Evolutionary conservation across 2,113 vertebrate species (phyloP).

Genomic region (Brachypodius melanocephalos): DNA sequence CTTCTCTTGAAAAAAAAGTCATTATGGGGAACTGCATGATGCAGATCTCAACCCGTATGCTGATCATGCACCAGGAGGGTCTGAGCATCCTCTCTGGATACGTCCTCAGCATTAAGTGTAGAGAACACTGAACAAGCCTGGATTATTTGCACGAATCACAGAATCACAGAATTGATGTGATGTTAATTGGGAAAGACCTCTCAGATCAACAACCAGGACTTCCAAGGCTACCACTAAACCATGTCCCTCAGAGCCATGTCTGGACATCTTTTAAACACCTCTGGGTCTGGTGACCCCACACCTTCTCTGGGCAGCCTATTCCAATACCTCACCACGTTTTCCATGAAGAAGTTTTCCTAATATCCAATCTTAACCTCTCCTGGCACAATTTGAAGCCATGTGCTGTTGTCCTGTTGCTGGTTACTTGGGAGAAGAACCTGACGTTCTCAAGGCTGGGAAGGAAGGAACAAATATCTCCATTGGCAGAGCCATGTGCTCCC

Average conservation of each 20-base stretch:
- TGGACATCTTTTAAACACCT: not conserved
- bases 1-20: not conserved
- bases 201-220: not conserved
- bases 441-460: not conserved
- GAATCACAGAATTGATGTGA: not conserved
- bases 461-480: not conserved
- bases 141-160: not conserved
- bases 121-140: not conserved
- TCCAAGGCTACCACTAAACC: not conserved
- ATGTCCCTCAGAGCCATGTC: not conserved
- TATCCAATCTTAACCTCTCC: not conserved
- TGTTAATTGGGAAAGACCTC: not conserved
- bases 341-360: not conserved
- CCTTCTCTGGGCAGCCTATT: not conserved
- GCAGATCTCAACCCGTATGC: accelerated
- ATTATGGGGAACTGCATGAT: not conserved
- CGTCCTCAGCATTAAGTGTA: not conserved
- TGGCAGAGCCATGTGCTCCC: not conserved
- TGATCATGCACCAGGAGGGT: not conserved
- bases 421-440: not conserved
- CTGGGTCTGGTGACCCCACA: not conserved
- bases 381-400: not conserved
- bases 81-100: not conserved
- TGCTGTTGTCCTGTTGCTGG: not conserved
- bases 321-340: not conserved